Evolutionary conservation across 2,113 vertebrate genomes (phyloP), one percentile per base, ranked within the genome.

Genomic region (Centropus unirufus): DNA sequence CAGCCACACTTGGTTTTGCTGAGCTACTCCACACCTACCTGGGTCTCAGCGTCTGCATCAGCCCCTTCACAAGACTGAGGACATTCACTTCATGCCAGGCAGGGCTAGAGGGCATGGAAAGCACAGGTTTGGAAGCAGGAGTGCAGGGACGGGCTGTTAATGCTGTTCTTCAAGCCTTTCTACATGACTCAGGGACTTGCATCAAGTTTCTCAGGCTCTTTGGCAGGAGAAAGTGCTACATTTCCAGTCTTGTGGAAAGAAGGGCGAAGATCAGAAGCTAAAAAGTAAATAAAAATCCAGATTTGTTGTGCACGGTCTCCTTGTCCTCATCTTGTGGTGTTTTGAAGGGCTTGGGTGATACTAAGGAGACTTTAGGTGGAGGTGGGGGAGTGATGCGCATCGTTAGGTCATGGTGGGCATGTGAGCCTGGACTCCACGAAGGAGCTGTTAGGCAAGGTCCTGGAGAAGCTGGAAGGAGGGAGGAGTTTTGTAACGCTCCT

Each of bases 361-460:
- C 26, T 4, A 27, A 29, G 55, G 61, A 64, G 67, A 16, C 46
- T 51, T 17, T 30, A 23, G 39, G 66, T 30, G 44, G 29, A n/a
- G 27, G 21, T 8, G 12, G 20, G 36, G 20, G 26, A 14, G 55
- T 6, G 14, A 21, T 57, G 47, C 49, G 63, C 16, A 11, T 47
- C 13, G 1, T 46, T 20, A 23, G 22, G 14, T 17, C 0, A 0
- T 21, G 17, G 13, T 12, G 57, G n/a, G 27, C 23, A 3, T 0
- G 21, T 0, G 18, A 36, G 42, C 10, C 59, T 34, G 51, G 58
- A 0, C 27, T 27, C 47, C 1, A 1, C 0, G 4, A 4, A 1
- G 5, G 54, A 68, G 49, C 40, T 14, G 69, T 32, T 77, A 19
- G 3, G 16, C 85, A 3, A 63, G 79, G 80, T 44, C 29, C 68